A percentile compares a stretch with the other conserved stretches of the same genome.
Conservation (phyloP, 2,797 vertebrate genomes). For the Pseudochirops cupreus region DNA sequence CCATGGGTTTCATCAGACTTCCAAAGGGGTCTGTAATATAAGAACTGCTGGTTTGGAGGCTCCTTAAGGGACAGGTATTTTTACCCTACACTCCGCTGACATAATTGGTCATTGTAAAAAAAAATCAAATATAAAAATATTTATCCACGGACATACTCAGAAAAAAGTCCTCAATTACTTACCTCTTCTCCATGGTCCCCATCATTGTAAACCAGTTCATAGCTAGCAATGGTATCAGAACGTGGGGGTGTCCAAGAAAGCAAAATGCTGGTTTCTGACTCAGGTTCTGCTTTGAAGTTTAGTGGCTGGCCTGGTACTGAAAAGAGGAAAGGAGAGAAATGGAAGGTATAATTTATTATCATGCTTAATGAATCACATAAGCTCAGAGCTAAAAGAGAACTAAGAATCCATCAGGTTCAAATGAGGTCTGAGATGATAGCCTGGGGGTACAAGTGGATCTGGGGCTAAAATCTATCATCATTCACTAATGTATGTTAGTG, state of each 20-base stretch:
- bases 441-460: background rate
- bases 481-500: background rate
- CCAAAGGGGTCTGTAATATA: background rate
- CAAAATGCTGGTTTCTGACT: conserved; percentile 98
- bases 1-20: background rate
- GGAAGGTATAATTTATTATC: background rate
- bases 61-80: background rate
- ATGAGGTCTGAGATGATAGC: background rate
- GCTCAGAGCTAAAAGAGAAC: background rate
- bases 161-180: conserved; percentile 54
- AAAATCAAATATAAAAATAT: background rate
- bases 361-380: background rate
- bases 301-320: conserved; percentile 96
- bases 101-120: background rate
- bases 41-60: background rate
- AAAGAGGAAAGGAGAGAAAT: conserved; percentile 59
- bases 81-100: background rate
- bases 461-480: background rate
- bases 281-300: conserved; percentile 98
- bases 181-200: conserved; percentile 97
- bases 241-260: conserved; percentile 96
- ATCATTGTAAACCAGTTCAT: conserved; percentile 97
- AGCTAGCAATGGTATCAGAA: conserved; percentile 96
- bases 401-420: background rate
- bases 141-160: background rate